These are phyloP conservation scores for Andrena marginata DNA, from an alignment of 2,888 invertebrate species.

Conservation along the genomic window DNA sequence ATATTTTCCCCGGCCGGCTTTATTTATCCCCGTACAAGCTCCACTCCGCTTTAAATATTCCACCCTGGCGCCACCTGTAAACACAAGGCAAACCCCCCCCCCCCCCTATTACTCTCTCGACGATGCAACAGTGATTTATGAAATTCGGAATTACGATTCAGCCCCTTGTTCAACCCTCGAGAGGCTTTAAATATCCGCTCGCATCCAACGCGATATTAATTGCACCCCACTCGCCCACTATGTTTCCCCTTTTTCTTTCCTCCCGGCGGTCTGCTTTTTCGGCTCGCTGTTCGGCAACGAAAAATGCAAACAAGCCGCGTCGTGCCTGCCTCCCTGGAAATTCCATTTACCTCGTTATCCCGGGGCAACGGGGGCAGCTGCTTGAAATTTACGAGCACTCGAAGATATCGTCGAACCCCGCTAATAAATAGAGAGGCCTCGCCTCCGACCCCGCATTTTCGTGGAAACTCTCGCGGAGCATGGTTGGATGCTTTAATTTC, in stretches of 20 bases:
- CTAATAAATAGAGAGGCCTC: constrained; percentile 41
- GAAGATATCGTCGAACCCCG: constrained; percentile 48
- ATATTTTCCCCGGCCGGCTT: constrained; percentile 31
- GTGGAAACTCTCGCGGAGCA: neutral
- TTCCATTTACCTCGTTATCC: constrained; percentile 48
- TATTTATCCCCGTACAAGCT: neutral
- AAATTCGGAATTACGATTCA: neutral
- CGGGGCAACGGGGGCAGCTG: constrained; percentile 40
- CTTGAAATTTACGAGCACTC: constrained; percentile 50
- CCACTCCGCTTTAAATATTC: neutral
- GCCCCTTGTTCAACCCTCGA: neutral
- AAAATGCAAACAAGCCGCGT: constrained; percentile 29
- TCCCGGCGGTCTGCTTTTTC: neutral
- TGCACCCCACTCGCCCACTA: too few relatives aligned
- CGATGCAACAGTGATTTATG: neutral
- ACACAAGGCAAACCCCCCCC: neutral
- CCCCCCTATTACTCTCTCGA: neutral
- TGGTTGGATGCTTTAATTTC: neutral
- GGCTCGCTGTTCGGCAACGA: constrained; percentile 3
- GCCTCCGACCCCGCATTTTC: neutral
- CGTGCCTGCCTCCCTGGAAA: constrained; percentile 14
- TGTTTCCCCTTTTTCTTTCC: too few relatives aligned
- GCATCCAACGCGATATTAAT: neutral
- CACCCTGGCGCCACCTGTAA: neutral
- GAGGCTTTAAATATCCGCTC: neutral